A percentile compares a stretch with the other conserved stretches of the same genome.
These are phyloP conservation scores for Oxyteleia sp. DNA, from an alignment of 2,888 invertebrate species.

Conservation along the genomic window DNA sequence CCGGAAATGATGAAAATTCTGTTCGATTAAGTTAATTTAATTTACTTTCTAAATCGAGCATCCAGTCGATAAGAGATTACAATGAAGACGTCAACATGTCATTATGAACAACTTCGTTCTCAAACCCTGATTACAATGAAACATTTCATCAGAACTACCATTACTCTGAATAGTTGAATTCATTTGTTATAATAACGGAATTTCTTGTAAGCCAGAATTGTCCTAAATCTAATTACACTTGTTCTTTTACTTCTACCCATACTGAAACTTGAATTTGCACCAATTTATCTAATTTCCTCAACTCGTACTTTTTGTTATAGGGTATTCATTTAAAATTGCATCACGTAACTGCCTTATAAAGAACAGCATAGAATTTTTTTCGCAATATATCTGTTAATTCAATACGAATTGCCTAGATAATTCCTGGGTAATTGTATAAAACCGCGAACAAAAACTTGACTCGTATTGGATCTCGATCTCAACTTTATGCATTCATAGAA, in stretches of 20 bases:
- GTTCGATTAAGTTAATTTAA: constrained; percentile 28
- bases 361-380: constrained; percentile 16
- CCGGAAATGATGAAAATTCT: too few relatives aligned
- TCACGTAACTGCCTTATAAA: constrained; percentile 22
- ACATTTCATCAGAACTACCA: too few relatives aligned
- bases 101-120: constrained; percentile 9
- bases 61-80: too few relatives aligned
- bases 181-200: too few relatives aligned
- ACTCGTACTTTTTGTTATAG: constrained; percentile 20
- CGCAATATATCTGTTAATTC: constrained; percentile 49
- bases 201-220: not conserved
- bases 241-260: not conserved
- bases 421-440: constrained; percentile 45
- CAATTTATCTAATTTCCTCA: constrained; percentile 11
- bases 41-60: constrained; percentile 37
- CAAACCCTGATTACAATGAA: not conserved
- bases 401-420: constrained; percentile 43
- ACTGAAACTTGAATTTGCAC: constrained; percentile 21
- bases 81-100: too few relatives aligned
- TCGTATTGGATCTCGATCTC: not conserved
- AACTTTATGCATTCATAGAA: constrained; percentile 60
- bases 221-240: not conserved
- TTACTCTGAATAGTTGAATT: too few relatives aligned
- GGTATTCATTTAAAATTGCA: constrained; percentile 23
- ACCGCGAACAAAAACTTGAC: constrained; percentile 39